Conservation (phyloP, 2,113 vertebrate genomes). For the Lanius collurio region DNA sequence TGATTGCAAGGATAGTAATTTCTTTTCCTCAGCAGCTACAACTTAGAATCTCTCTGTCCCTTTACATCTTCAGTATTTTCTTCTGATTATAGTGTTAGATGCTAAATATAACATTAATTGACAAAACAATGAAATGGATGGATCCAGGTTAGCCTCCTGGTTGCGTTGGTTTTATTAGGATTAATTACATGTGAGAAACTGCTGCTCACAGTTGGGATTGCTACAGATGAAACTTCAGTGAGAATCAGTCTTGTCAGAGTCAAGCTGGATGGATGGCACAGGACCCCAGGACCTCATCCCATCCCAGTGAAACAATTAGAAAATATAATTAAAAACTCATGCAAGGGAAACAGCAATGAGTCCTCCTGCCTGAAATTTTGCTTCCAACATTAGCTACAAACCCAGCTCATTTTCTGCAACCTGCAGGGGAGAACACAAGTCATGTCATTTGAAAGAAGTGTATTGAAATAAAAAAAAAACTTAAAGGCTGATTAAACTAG, state of each 20-base stretch:
- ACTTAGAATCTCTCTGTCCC: neutral
- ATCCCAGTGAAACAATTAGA: neutral
- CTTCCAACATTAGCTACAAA: neutral
- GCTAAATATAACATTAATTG: slow-evolving; percentile 4
- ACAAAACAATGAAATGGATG: slow-evolving; percentile 1
- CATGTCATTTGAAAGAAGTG: neutral
- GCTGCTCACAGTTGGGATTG: neutral
- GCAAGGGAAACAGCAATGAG: neutral
- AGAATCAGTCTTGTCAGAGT: neutral
- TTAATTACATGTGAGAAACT: neutral
- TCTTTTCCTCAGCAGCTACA: neutral
- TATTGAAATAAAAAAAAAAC: neutral
- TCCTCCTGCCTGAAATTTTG: neutral
- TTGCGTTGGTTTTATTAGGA: neutral
- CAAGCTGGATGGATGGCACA: neutral
- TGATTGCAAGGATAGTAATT: neutral
- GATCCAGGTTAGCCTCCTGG: neutral
- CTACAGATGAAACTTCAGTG: neutral
- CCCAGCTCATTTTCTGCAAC: neutral
- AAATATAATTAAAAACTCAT: neutral
- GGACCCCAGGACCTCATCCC: neutral
- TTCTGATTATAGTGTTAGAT: neutral
- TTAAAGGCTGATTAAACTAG: neutral
- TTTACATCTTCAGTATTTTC: neutral
- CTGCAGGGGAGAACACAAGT: neutral